Base-by-base conservation (phyloP, 92 coral and sea anemone species). In the Isaurus tuberculatus region DNA sequence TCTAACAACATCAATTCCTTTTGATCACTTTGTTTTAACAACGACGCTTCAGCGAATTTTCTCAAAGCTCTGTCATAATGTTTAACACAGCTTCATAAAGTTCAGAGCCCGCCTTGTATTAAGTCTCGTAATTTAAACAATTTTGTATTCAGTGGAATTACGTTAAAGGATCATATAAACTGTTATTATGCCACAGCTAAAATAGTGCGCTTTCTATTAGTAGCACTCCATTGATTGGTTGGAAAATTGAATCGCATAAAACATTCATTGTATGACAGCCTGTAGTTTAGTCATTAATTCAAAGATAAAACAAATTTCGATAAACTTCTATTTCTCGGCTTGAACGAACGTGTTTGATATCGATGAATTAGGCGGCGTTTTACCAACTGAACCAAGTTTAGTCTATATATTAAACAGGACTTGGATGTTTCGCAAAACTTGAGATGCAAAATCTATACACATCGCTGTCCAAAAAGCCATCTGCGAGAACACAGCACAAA, bases 121-220 rank as follows among this genome's bases (percentile, higher is more conserved):
- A 33, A 64, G 49, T 60, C 70, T 27, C 70, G 34, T 60, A 77
- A 77, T 77, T 77, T 58, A 58, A 77, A 60, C 70, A 32, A 77
- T 77, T 77, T 60, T 34, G 53, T 58, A 77, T 77, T 77, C 82
- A 77, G 58, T 77, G 34, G 82, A 77, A 77, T 57, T 77, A 55
- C 34, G 82, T 61, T 77, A 58, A 77, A 58, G 11, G 69, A 29
- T 31, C 69, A 40, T 70, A 77, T 77, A 65, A 77, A 36, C 42
- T 30, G 69, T 77, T 77, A 77, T 77, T 77, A 77, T 48, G 68
- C 49, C 26, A 34, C 32, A 32, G 16, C 51, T 36, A 77, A 77
- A 77, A 34, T 77, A 77, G 70, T 57, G n/a, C 53, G 36, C 40
- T 77, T 77, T 77, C 82, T 58, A 77, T 77, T 77, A 77, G 16